Percentiles rank a stretch among this genome's conserved stretches.
Conservation (phyloP, 2,888 invertebrate species). For the Nesidiocoris tenuis region DNA sequence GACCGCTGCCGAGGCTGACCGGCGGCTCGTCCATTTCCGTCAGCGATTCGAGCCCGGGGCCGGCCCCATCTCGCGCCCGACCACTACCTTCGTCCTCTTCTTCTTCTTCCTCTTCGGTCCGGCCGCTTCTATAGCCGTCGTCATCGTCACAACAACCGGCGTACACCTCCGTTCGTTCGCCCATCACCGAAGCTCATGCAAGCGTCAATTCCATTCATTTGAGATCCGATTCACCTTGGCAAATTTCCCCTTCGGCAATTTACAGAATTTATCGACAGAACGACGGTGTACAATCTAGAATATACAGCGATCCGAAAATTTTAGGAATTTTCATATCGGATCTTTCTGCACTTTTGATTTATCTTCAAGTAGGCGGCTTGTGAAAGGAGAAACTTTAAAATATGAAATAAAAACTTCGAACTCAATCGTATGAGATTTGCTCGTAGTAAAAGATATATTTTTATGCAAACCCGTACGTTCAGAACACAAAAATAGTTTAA, state of each 20-base stretch:
- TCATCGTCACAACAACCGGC: slow-evolving; percentile 38
- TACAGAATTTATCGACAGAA: neutral
- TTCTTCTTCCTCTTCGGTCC: slow-evolving; percentile 36
- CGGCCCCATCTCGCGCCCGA: neutral
- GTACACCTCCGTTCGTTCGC: slow-evolving; percentile 39
- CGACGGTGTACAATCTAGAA: neutral
- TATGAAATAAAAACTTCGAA: too few relatives aligned
- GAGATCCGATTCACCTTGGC: neutral
- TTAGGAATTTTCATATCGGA: too few relatives aligned
- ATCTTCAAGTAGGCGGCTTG: too few relatives aligned
- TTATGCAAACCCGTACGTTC: too few relatives aligned
- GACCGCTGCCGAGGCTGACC: slow-evolving; percentile 53
- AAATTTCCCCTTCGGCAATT: neutral
- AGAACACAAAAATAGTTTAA: too few relatives aligned
- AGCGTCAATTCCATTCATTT: slow-evolving; percentile 29
- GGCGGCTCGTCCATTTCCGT: slow-evolving; percentile 43
- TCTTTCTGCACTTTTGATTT: too few relatives aligned
- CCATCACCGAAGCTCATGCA: slow-evolving; percentile 40
- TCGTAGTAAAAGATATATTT: too few relatives aligned
- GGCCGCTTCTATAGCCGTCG: slow-evolving; percentile 38
- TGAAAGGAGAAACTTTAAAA: too few relatives aligned
- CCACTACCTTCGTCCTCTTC: slow-evolving; percentile 10
- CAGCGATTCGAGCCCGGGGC: slow-evolving; percentile 22
- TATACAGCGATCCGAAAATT: too few relatives aligned
- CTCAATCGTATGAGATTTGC: too few relatives aligned